These are phyloP conservation scores for Herpetotheres cachinnans DNA, from an alignment of 2,113 vertebrate genomes.

Conservation along the genomic window DNA sequence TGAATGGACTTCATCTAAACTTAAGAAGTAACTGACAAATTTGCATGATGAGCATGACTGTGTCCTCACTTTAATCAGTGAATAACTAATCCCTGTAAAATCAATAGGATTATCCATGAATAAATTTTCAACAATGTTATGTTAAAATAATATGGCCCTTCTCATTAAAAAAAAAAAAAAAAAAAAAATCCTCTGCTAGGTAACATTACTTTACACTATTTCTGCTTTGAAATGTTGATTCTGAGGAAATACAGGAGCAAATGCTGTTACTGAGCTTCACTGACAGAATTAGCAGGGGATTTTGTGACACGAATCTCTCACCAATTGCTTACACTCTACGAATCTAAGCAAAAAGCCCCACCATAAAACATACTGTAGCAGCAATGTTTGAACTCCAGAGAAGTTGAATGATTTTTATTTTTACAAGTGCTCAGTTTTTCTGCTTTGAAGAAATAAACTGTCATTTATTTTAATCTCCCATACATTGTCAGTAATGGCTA, in stretches of 20 bases:
- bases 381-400: background rate
- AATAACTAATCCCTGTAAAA: background rate
- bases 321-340: background rate
- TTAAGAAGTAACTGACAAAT: background rate
- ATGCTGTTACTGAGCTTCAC: background rate
- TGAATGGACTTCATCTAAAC: background rate
- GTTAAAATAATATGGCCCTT: background rate
- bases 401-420: constrained; percentile 55
- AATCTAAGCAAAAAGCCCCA: background rate
- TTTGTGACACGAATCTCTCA: background rate
- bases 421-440: constrained; percentile 17
- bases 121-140: background rate
- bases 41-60: background rate
- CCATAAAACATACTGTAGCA: background rate
- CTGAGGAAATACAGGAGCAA: background rate
- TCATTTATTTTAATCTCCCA: constrained; percentile 36
- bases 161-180: background rate
- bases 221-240: background rate
- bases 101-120: background rate
- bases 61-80: background rate
- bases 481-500: constrained; percentile 3
- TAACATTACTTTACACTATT: background rate
- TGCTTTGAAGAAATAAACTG: constrained; percentile 51
- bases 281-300: background rate
- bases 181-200: background rate